Conservation (phyloP, 2,888 invertebrate genomes). For the Polylopha cassiicola region DNA sequence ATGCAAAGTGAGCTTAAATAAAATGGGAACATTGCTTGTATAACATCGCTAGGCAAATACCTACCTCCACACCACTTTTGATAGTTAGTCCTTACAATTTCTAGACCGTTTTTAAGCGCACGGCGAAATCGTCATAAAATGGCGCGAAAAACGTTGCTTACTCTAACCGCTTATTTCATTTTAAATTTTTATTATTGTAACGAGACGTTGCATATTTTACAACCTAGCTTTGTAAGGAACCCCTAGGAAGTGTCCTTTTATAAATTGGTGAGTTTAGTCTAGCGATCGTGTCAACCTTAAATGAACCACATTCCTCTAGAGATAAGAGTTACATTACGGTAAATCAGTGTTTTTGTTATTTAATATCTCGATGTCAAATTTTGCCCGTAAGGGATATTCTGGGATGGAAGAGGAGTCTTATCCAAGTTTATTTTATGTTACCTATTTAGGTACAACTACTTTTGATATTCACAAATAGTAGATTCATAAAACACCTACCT, state of each 20-base stretch:
- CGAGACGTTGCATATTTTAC: slow-evolving; percentile 16
- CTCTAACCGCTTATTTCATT: too few species aligned
- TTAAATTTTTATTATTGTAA: too few species aligned
- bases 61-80: too few species aligned
- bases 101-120: too few species aligned
- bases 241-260: slow-evolving; percentile 68
- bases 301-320: slow-evolving; percentile 70
- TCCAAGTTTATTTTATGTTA: too few species aligned
- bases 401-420: too few species aligned
- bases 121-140: too few species aligned
- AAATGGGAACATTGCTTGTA: slow-evolving; percentile 30
- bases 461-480: too few species aligned
- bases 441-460: too few species aligned
- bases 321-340: slow-evolving; percentile 44
- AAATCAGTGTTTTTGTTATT: slow-evolving; percentile 5
- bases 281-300: slow-evolving; percentile 33
- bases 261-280: slow-evolving; percentile 40
- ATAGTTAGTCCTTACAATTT: too few species aligned
- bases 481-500: too few species aligned
- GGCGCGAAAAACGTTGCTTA: too few species aligned
- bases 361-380: slow-evolving; percentile 18
- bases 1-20: slow-evolving; percentile 29
- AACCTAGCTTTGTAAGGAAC: slow-evolving; percentile 40
- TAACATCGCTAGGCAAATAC: slow-evolving; percentile 15
- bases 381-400: neutral